Evolutionary conservation across 2,797 vertebrate genomes (phyloP).

Genomic region (Platyrinchus mystaceus): DNA sequence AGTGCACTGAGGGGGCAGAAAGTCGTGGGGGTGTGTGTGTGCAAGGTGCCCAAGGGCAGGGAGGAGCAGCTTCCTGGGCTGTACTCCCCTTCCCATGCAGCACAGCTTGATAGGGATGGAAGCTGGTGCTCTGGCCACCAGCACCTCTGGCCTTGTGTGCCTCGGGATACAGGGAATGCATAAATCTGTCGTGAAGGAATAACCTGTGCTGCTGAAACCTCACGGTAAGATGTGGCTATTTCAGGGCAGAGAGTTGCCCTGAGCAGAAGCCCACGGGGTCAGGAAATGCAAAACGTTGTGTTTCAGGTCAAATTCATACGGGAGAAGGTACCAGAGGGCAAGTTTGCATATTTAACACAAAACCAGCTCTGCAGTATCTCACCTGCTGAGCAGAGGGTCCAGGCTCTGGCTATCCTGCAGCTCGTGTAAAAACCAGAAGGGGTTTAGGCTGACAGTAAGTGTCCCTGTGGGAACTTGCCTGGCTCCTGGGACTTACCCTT

Average conservation of each 20-base stretch:
- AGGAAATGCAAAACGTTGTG: accelerated
- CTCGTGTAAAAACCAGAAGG: neutral
- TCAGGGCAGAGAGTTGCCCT: neutral
- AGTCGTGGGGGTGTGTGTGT: accelerated
- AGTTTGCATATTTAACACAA: neutral
- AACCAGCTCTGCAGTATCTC: neutral
- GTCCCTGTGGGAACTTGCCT: neutral
- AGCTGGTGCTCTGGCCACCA: neutral
- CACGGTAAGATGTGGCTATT: neutral
- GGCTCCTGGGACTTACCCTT: neutral
- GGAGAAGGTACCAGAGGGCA: neutral
- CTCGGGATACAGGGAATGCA: accelerated
- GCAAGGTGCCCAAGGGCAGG: neutral
- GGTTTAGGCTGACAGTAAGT: neutral
- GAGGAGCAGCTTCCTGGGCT: neutral
- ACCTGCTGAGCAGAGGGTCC: neutral
- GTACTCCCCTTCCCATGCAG: neutral
- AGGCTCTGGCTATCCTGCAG: accelerated
- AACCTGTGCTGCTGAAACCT: neutral
- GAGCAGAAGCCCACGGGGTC: neutral
- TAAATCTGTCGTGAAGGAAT: accelerated
- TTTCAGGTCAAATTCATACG: accelerated
- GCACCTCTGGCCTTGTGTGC: accelerated
- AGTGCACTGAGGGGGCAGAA: neutral
- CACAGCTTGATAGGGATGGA: neutral